These are phyloP conservation scores for Ryuthela nishihirai DNA, from an alignment of 2,888 invertebrate species.

Conservation along the genomic window DNA sequence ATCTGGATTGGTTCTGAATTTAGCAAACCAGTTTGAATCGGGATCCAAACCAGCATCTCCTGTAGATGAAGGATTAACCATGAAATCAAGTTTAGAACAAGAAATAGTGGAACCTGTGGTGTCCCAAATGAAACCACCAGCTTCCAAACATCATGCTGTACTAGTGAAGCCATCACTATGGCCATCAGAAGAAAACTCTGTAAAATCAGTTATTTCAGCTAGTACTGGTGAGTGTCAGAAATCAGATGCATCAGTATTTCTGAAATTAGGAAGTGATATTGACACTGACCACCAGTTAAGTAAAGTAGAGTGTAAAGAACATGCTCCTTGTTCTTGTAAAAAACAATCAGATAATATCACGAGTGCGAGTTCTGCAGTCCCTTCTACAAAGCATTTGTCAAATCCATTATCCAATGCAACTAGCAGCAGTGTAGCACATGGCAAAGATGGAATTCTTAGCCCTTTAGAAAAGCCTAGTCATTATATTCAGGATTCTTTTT, in stretches of 20 bases:
- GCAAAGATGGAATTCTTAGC: conserved; percentile 3
- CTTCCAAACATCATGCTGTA: conserved; percentile 45
- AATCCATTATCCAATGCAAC: too few relatives aligned
- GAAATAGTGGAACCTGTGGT: conserved; percentile 53
- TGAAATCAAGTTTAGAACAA: conserved; percentile 20
- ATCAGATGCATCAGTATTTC: too few relatives aligned
- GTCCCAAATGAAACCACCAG: conserved; percentile 46
- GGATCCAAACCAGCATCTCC: conserved; percentile 40
- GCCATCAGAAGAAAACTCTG: conserved; percentile 19
- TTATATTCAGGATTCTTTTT: conserved; percentile 2
- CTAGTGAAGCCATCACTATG: conserved; percentile 52
- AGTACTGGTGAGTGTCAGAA: too few relatives aligned
- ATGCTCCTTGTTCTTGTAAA: too few relatives aligned
- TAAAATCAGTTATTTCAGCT: background rate
- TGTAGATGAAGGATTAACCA: conserved; percentile 49
- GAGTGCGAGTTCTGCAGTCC: too few relatives aligned
- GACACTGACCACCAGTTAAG: too few relatives aligned
- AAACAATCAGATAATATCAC: too few relatives aligned
- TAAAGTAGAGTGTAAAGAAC: too few relatives aligned
- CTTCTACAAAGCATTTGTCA: too few relatives aligned
- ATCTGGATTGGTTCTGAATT: conserved; percentile 56
- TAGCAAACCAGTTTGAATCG: conserved; percentile 59
- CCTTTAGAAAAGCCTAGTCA: conserved; percentile 30
- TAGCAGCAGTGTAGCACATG: too few relatives aligned
- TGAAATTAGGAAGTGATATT: too few relatives aligned